These are phyloP conservation scores for Ophion ellenae DNA, from an alignment of 2,888 invertebrate genomes.

Conservation along the genomic window DNA sequence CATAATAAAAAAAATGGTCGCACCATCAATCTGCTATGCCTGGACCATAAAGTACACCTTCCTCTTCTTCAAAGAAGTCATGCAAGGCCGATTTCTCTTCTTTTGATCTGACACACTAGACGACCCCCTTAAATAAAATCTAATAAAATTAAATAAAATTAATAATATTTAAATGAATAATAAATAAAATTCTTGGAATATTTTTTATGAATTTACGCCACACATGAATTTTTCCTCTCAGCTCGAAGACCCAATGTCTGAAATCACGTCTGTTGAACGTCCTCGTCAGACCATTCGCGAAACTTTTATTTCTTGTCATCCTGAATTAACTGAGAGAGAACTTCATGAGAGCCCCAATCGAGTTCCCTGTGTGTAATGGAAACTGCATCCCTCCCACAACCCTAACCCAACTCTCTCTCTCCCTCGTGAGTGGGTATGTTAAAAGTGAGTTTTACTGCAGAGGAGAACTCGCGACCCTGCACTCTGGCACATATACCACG, in stretches of 20 bases:
- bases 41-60: too few species aligned
- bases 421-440: conserved; percentile 8
- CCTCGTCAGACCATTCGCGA: conserved; percentile 3
- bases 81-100: too few species aligned
- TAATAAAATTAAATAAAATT: too few species aligned
- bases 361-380: conserved; percentile 57
- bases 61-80: too few species aligned
- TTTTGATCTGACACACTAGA: too few species aligned
- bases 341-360: conserved; percentile 67
- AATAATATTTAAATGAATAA: neutral
- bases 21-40: too few species aligned
- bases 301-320: conserved; percentile 69
- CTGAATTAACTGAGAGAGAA: conserved; percentile 69
- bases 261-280: conserved; percentile 41
- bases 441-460: conserved; percentile 31
- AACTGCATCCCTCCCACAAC: neutral
- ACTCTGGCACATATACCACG: conserved; percentile 11
- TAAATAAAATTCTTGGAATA: neutral
- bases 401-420: neutral
- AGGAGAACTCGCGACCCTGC: conserved; percentile 32
- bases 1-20: too few species aligned
- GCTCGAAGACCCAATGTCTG: conserved; percentile 6
- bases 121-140: too few species aligned
- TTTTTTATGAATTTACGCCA: neutral
- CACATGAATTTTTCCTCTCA: conserved; percentile 1